phyloP scores from a whole-genome alignment of 2,888 invertebrate genomes.

The Hirtodrosophila alboralis region DNA sequence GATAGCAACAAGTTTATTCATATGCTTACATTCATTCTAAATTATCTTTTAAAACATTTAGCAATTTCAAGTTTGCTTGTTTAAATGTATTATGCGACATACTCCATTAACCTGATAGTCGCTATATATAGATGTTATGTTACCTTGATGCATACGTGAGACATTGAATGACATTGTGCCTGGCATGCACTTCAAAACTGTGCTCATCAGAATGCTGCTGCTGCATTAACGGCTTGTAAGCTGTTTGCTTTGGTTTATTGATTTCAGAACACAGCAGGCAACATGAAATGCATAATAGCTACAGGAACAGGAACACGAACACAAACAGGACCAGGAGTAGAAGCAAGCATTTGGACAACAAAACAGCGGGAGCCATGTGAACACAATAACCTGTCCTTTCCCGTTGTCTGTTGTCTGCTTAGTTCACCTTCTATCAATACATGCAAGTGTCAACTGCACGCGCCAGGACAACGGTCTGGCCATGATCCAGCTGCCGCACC shows the following conservation, averaged over 20 bases:
- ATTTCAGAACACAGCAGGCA: slow-evolving; percentile 45
- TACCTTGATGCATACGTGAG: slow-evolving; percentile 8
- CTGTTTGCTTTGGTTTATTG: slow-evolving; percentile 54
- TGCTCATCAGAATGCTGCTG: slow-evolving; percentile 37
- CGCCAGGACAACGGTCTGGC: background rate
- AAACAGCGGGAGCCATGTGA: slow-evolving; percentile 19
- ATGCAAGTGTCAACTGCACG: slow-evolving; percentile 11
- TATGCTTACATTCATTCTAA: too few species aligned
- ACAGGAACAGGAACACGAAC: slow-evolving; percentile 5
- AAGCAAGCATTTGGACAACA: slow-evolving; percentile 10
- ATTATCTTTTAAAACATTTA: too few species aligned
- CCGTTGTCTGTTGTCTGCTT: slow-evolving; percentile 10
- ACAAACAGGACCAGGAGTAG: slow-evolving; percentile 1
- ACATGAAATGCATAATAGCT: slow-evolving; percentile 1
- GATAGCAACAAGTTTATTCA: too few species aligned
- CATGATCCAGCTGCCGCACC: background rate
- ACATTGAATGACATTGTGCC: slow-evolving; percentile 6
- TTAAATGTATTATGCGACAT: too few species aligned
- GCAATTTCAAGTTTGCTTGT: too few species aligned
- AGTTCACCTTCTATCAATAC: slow-evolving; percentile 11
- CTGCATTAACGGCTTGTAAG: slow-evolving; percentile 28
- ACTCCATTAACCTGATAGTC: too few species aligned
- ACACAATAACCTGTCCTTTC: slow-evolving; percentile 32
- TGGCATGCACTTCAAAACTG: background rate
- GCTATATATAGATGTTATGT: background rate